Percentiles rank a stretch among this genome's conserved stretches.
Conservation (phyloP, 2,113 vertebrate species). For the Paratilapia polleni region DNA sequence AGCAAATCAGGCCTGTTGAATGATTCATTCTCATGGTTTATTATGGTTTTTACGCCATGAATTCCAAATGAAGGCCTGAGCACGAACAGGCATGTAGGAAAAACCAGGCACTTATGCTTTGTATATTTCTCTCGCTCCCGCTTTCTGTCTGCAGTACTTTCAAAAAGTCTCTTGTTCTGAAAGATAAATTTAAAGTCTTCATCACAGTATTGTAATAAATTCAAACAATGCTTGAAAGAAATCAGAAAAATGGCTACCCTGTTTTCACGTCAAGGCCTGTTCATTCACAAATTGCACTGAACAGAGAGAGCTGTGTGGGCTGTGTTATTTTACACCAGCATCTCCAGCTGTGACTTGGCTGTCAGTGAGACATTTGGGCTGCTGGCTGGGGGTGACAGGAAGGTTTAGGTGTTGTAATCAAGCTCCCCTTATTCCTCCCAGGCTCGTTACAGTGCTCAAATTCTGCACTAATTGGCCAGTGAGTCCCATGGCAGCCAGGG, state of each 20-base stretch:
- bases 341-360: conserved; percentile 75
- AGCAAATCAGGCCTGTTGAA: conserved; percentile 75
- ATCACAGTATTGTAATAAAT: conserved; percentile 16
- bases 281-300: conserved; percentile 41
- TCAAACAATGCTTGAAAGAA: conserved; percentile 38
- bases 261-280: conserved; percentile 14
- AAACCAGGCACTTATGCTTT: conserved; percentile 57
- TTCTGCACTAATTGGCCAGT: conserved; percentile 75
- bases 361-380: conserved; percentile 72
- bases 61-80: conserved; percentile 64
- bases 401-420: conserved; percentile 80
- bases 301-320: conserved; percentile 57
- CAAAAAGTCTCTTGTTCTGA: conserved; percentile 56
- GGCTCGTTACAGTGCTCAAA: conserved; percentile 70
- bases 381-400: conserved; percentile 66
- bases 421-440: conserved; percentile 69
- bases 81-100: conserved; percentile 61
- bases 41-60: conserved; percentile 72
- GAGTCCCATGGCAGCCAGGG: conserved; percentile 64
- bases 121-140: conserved; percentile 57
- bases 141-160: conserved; percentile 40
- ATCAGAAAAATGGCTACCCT: not conserved
- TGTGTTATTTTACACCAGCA: conserved; percentile 9
- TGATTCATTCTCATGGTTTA: conserved; percentile 75
- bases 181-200: conserved; percentile 35